These are phyloP conservation scores for Typhlichthys subterraneus DNA, from an alignment of 2,797 vertebrate species.

Conservation along the genomic window DNA sequence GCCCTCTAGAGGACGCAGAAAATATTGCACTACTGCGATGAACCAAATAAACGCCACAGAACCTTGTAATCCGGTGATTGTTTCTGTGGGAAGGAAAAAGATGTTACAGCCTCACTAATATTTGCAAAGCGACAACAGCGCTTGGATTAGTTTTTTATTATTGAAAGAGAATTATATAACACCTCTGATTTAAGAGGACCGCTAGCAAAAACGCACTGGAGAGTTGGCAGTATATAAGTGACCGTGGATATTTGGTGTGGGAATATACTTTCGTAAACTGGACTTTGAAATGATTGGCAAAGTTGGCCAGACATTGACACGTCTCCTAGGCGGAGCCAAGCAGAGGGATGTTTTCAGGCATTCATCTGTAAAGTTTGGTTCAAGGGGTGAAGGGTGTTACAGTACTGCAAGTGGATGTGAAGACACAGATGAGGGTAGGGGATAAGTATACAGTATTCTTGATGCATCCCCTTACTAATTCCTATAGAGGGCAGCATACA, in stretches of 20 bases:
- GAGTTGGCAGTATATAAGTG: background rate
- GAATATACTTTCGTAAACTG: too few relatives aligned
- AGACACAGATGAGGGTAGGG: slow-evolving; percentile 28
- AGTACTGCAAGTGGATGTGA: slow-evolving; percentile 19
- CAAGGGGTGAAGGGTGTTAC: background rate
- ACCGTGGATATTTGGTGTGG: background rate
- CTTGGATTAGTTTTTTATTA: background rate
- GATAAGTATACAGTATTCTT: too few relatives aligned
- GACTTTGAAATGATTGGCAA: slow-evolving; percentile 37
- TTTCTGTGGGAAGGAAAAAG: slow-evolving; percentile 20
- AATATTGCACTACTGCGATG: slow-evolving; percentile 37
- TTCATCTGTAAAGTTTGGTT: background rate
- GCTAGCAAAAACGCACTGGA: too few relatives aligned
- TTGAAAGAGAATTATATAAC: too few relatives aligned
- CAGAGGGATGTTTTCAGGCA: background rate
- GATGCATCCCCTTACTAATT: background rate
- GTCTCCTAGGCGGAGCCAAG: background rate
- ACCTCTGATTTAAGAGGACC: too few relatives aligned
- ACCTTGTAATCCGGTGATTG: slow-evolving; percentile 6
- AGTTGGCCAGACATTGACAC: background rate
- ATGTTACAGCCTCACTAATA: slow-evolving; percentile 8
- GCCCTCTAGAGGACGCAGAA: slow-evolving; percentile 54
- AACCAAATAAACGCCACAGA: slow-evolving; percentile 23
- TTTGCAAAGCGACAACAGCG: background rate
- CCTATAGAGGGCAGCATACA: slow-evolving; percentile 43